phyloP scores from a whole-genome alignment of 2,113 vertebrate species.

The Albula goreensis region DNA sequence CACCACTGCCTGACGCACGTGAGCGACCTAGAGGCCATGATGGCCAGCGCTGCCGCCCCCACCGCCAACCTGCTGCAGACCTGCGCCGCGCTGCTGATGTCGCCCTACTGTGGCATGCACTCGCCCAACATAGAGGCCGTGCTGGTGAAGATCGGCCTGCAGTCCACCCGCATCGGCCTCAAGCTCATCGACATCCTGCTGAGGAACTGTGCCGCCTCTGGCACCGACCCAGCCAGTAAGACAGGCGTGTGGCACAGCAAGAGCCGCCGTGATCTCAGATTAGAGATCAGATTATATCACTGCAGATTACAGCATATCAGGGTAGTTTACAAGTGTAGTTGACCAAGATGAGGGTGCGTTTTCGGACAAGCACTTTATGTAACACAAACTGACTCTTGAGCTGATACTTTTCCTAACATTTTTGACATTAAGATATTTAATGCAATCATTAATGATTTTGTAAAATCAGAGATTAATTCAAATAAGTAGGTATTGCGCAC shows the following conservation, averaged over 20 bases:
- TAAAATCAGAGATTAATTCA: no score
- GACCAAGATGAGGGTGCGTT: no score
- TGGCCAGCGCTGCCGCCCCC: constrained; percentile 95
- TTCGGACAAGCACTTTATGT: no score
- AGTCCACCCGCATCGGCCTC: constrained; percentile 93
- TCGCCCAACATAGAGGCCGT: constrained; percentile 98
- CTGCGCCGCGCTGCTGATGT: constrained; percentile 95
- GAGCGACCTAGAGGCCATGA: constrained; percentile 94
- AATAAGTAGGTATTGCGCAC: no score
- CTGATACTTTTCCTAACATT: no score
- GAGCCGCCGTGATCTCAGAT: background rate
- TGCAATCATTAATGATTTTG: no score
- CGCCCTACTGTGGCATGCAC: constrained; percentile 98
- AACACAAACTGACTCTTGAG: no score
- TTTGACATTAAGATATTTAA: no score
- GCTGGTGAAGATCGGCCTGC: constrained; percentile 94
- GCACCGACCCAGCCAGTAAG: constrained; percentile 92
- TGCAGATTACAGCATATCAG: background rate
- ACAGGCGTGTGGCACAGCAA: background rate
- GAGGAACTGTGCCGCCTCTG: constrained; percentile 93
- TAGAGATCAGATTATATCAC: background rate
- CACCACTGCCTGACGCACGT: constrained; percentile 98
- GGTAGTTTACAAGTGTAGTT: no score
- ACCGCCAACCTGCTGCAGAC: constrained; percentile 97
- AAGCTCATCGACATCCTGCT: constrained; percentile 96